Evolutionary conservation across 2,113 vertebrate species (phyloP).

Genomic region (Triplophysa dalaica): DNA sequence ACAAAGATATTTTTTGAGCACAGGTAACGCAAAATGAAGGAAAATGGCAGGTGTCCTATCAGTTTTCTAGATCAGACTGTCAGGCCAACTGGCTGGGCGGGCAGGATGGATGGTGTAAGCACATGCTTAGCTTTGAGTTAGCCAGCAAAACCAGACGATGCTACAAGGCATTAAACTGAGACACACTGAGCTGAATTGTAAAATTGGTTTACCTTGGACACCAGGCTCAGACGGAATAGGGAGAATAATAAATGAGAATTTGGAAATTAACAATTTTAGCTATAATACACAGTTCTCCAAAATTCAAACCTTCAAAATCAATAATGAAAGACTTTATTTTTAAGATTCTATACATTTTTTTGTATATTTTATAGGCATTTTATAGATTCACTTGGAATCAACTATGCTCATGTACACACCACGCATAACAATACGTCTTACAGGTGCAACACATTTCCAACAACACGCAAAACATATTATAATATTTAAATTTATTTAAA

Average conservation of each 20-base stretch:
- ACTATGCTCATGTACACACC: too few species aligned
- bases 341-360: too few species aligned
- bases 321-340: background rate
- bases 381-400: too few species aligned
- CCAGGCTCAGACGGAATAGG: constrained; percentile 20
- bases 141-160: constrained; percentile 43
- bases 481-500: too few species aligned
- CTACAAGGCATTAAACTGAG: constrained; percentile 57
- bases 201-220: constrained; percentile 64
- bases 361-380: too few species aligned
- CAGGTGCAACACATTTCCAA: too few species aligned
- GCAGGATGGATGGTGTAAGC: constrained; percentile 34
- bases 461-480: too few species aligned
- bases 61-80: constrained; percentile 54
- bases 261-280: background rate
- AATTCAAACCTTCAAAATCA: background rate
- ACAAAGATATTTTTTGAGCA: constrained; percentile 70
- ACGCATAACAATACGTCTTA: too few species aligned
- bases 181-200: constrained; percentile 65
- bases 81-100: constrained; percentile 5
- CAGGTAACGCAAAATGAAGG: constrained; percentile 69
- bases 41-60: constrained; percentile 64
- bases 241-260: background rate
- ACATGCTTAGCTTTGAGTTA: constrained; percentile 59
- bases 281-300: background rate